A percentile compares a stretch with the other conserved stretches of the same genome.
Evolutionary conservation across 2,113 vertebrate genomes (phyloP).

Genomic region (Sigmodon hispidus): DNA sequence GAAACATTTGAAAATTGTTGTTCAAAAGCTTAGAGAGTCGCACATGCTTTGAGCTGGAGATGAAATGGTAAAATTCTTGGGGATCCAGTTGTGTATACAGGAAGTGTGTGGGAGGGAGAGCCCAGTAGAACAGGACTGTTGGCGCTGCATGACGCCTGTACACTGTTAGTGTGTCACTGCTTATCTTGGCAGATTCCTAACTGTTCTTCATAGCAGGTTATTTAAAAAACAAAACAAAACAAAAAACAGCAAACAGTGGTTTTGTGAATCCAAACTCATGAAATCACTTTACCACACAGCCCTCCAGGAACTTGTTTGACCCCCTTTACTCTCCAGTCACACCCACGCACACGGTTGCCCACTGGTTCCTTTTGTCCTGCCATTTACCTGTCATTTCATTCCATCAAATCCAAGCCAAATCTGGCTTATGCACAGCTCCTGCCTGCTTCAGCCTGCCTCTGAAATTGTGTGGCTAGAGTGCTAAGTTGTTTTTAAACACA

Average conservation of each 20-base stretch:
- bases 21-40: background rate
- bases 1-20: background rate
- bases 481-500: background rate
- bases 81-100: background rate
- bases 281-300: background rate
- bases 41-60: background rate
- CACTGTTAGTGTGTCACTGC: background rate
- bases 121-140: background rate
- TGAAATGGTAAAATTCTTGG: background rate
- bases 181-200: constrained; percentile 34
- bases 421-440: background rate
- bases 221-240: background rate
- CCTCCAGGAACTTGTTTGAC: background rate
- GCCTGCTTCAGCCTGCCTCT: background rate
- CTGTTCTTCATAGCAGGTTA: background rate
- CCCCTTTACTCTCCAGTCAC: background rate
- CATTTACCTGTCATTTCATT: background rate
- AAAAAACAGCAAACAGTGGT: background rate
- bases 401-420: background rate
- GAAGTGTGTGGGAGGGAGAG: background rate
- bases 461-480: background rate
- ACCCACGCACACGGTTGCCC: background rate
- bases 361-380: background rate
- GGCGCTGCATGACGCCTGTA: background rate
- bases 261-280: background rate